Evolutionary conservation across 2,888 invertebrate genomes (phyloP).

Genomic region (Beris chalybata): DNA sequence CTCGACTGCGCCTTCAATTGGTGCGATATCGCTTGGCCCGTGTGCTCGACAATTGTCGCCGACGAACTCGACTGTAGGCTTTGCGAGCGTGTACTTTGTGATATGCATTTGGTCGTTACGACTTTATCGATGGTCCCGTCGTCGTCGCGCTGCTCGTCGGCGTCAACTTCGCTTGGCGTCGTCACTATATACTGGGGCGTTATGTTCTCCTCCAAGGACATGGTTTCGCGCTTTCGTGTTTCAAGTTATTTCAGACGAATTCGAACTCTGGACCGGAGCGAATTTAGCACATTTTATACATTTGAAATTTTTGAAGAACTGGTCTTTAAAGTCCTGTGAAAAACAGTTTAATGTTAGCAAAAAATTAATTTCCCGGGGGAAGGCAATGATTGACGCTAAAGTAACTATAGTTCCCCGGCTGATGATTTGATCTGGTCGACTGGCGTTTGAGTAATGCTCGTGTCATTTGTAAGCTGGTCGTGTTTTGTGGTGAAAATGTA

Average conservation of each 20-base stretch:
- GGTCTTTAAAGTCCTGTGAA: too few species aligned
- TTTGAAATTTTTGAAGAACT: too few species aligned
- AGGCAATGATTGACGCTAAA: too few species aligned
- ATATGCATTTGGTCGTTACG: slow-evolving; percentile 44
- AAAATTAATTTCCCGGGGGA: too few species aligned
- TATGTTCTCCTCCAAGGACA: slow-evolving; percentile 44
- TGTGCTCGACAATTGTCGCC: slow-evolving; percentile 47
- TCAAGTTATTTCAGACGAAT: background rate
- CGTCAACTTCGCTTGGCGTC: slow-evolving; percentile 52
- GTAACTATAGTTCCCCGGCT: too few species aligned
- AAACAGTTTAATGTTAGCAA: too few species aligned
- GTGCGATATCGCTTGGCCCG: slow-evolving; percentile 55
- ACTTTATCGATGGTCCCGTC: slow-evolving; percentile 26
- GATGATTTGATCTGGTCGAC: too few species aligned
- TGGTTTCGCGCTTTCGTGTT: slow-evolving; percentile 22
- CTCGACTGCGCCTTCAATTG: slow-evolving; percentile 55
- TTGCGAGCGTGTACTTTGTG: slow-evolving; percentile 50
- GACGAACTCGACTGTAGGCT: slow-evolving; percentile 50
- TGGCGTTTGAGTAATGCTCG: too few species aligned
- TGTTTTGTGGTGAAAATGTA: too few species aligned
- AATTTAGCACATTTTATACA: too few species aligned
- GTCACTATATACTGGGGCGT: slow-evolving; percentile 55
- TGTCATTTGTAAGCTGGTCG: too few species aligned
- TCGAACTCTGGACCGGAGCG: too few species aligned
- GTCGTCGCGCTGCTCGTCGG: slow-evolving; percentile 49